A percentile compares a stretch with the other conserved stretches of the same genome.
Evolutionary conservation across 2,113 vertebrate species (phyloP).

Genomic region (Melospiza melodia): DNA sequence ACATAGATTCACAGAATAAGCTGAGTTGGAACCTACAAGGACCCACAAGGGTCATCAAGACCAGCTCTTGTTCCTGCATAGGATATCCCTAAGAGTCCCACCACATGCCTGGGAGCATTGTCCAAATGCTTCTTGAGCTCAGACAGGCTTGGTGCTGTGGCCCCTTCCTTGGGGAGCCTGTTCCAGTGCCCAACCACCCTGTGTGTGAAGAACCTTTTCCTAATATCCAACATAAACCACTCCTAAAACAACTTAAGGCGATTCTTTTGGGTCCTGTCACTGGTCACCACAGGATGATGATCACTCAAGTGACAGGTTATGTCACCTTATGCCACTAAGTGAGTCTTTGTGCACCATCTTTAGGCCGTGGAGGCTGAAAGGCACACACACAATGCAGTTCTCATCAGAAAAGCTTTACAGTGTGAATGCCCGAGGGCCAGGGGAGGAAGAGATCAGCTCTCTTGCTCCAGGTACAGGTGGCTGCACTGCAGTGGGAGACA

Average conservation of each 20-base stretch:
- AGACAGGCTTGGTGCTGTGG: not conserved
- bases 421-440: not conserved
- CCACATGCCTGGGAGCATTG: not conserved
- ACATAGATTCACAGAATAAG: not conserved
- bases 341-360: not conserved
- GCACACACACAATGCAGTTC: not conserved
- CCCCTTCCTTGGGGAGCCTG: not conserved
- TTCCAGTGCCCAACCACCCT: not conserved
- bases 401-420: not conserved
- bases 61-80: not conserved
- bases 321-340: not conserved
- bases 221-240: not conserved
- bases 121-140: not conserved
- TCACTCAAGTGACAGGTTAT: not conserved
- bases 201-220: not conserved
- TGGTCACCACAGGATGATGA: not conserved
- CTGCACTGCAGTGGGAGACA: not conserved
- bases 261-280: not conserved
- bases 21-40: not conserved
- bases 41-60: not conserved
- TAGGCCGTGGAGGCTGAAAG: not conserved
- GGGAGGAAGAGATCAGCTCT: not conserved
- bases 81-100: not conserved
- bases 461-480: fast-evolving
- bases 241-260: not conserved